phyloP scores from a whole-genome alignment of 2,113 vertebrate species.

The Scopus umbretta region DNA sequence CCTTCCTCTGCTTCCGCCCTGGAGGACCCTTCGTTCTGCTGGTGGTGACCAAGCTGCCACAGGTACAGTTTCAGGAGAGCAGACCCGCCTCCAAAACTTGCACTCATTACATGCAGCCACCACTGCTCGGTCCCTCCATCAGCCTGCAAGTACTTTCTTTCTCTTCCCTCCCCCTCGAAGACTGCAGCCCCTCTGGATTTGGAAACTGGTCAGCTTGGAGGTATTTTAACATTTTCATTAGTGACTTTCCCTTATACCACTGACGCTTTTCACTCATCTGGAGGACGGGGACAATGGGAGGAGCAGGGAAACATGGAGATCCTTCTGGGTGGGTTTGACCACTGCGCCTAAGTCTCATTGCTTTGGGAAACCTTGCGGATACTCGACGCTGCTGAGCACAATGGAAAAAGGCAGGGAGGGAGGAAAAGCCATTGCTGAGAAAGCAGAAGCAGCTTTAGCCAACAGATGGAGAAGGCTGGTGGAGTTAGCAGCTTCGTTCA shows the following conservation, averaged over 20 bases:
- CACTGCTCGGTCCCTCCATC: background rate
- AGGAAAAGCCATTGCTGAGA: background rate
- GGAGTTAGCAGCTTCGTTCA: background rate
- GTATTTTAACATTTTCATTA: background rate
- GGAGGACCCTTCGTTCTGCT: background rate
- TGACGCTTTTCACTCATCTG: background rate
- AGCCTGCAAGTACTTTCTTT: background rate
- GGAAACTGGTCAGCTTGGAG: background rate
- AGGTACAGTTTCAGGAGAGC: background rate
- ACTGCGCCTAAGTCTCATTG: background rate
- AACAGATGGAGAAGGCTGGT: background rate
- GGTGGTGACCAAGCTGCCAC: background rate
- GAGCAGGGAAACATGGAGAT: background rate
- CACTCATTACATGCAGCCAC: background rate
- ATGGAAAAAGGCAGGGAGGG: background rate
- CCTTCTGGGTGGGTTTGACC: no score
- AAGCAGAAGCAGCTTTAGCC: background rate
- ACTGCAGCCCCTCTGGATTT: background rate
- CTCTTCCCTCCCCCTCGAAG: background rate
- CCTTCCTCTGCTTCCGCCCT: background rate
- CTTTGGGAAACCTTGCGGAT: background rate
- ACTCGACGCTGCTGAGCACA: background rate
- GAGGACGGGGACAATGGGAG: background rate
- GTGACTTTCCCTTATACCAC: background rate
- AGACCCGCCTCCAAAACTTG: background rate